These are phyloP conservation scores for Drosophila colorata DNA, from an alignment of 2,888 invertebrate species.

Conservation along the genomic window DNA sequence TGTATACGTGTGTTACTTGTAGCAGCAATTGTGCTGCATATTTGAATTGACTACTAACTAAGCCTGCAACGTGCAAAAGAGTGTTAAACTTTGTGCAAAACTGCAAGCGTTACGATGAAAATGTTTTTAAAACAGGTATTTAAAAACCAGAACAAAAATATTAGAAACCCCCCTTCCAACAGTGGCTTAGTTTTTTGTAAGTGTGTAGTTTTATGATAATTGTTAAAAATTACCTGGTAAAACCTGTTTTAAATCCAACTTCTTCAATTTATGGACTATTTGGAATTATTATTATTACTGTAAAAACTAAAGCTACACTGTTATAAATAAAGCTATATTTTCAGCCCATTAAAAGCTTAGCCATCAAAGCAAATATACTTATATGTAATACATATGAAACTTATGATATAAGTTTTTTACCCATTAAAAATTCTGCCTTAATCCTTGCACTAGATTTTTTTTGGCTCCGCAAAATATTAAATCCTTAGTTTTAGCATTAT, in stretches of 20 bases:
- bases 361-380: no score
- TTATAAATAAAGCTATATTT: no score
- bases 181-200: background rate
- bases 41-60: constrained; percentile 33
- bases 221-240: background rate
- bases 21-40: constrained; percentile 28
- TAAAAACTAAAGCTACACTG: no score
- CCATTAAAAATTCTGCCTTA: no score
- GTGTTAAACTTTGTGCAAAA: constrained; percentile 7
- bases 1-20: constrained; percentile 6
- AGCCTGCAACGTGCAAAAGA: constrained; percentile 27
- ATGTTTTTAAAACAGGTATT: constrained; percentile 51
- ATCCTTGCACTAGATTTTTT: no score
- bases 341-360: no score
- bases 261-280: background rate
- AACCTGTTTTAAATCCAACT: background rate
- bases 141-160: background rate
- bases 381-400: no score
- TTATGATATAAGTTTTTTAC: no score
- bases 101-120: constrained; percentile 17
- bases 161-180: background rate
- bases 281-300: background rate
- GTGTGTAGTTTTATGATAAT: background rate
- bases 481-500: no score
- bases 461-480: no score